These are phyloP conservation scores for Poecile atricapillus DNA, from an alignment of 2,113 vertebrate species.

Conservation along the genomic window DNA sequence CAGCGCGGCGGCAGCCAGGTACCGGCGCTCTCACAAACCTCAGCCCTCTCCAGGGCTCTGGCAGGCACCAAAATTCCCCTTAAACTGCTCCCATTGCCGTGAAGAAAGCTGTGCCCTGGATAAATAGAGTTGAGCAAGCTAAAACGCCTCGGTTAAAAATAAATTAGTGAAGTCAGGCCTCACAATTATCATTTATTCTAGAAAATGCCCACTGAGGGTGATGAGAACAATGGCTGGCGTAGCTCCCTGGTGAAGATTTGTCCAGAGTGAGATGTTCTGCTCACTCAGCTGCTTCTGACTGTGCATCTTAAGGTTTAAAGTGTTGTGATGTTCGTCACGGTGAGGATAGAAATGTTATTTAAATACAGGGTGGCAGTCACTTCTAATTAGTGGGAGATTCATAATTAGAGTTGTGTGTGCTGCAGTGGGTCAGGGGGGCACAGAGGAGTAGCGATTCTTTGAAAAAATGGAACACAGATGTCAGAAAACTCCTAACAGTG, in stretches of 20 bases:
- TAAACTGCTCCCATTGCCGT: accelerated
- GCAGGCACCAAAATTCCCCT: neutral
- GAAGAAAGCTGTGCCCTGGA: neutral
- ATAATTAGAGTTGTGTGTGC: neutral
- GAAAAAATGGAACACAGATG: slow-evolving; percentile 65
- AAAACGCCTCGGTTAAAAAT: neutral
- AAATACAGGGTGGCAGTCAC: neutral
- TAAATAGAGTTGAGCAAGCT: neutral
- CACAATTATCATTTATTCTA: neutral
- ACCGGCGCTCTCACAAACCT: accelerated
- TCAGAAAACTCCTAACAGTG: slow-evolving; percentile 54
- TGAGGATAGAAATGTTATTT: neutral
- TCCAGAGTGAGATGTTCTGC: neutral
- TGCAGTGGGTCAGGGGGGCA: slow-evolving; percentile 23
- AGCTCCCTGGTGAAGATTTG: neutral
- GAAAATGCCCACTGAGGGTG: neutral
- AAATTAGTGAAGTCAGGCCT: neutral
- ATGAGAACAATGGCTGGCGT: neutral
- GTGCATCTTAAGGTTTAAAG: neutral
- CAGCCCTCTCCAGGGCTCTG: neutral
- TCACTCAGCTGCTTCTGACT: neutral
- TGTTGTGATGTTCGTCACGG: accelerated
- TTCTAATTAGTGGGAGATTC: slow-evolving; percentile 12
- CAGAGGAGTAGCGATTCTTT: slow-evolving; percentile 37
- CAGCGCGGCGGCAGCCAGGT: slow-evolving; percentile 69